Evolutionary conservation across 2,888 invertebrate genomes (phyloP).

Genomic region (Phengaris alcon): DNA sequence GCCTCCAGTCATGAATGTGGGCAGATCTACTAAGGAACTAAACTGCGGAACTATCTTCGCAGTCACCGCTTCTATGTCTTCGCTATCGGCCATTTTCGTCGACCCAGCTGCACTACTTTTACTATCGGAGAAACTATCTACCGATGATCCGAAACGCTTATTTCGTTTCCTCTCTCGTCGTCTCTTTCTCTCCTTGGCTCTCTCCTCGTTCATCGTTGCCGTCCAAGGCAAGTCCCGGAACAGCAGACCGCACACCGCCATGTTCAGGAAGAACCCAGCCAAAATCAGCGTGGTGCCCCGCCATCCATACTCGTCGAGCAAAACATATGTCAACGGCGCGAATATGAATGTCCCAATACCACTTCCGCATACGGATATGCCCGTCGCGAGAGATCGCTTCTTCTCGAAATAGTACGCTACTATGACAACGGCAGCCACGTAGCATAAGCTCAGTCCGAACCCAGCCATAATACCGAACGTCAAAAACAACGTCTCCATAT

Average conservation of each 20-base stretch:
- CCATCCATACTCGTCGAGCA: slow-evolving; percentile 90
- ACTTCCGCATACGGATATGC: slow-evolving; percentile 91
- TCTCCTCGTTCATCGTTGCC: slow-evolving; percentile 79
- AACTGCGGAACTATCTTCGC: slow-evolving; percentile 77
- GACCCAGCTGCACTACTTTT: slow-evolving; percentile 83
- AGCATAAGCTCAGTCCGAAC: slow-evolving; percentile 90
- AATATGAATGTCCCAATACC: slow-evolving; percentile 94
- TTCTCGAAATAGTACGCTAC: slow-evolving; percentile 95
- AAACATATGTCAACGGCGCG: slow-evolving; percentile 86
- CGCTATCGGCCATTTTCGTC: slow-evolving; percentile 59
- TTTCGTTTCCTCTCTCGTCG: slow-evolving; percentile 79
- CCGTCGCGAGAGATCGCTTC: slow-evolving; percentile 90
- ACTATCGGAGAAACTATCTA: slow-evolving; percentile 84
- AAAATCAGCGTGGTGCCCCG: slow-evolving; percentile 89
- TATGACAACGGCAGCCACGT: slow-evolving; percentile 93
- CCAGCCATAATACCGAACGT: slow-evolving; percentile 92
- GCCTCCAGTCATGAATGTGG: slow-evolving; percentile 88
- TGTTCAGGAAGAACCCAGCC: slow-evolving; percentile 88
- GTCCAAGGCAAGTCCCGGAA: slow-evolving; percentile 85
- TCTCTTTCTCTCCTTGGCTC: slow-evolving; percentile 81
- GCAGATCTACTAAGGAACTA: slow-evolving; percentile 90
- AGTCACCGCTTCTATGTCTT: slow-evolving; percentile 61
- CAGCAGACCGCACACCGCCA: slow-evolving; percentile 88
- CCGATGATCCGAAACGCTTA: slow-evolving; percentile 81
- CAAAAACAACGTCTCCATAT: slow-evolving; percentile 87